phyloP scores from a whole-genome alignment of 1,140 invertebrate genomes.

The Pseudomyrmex dendroicus region DNA sequence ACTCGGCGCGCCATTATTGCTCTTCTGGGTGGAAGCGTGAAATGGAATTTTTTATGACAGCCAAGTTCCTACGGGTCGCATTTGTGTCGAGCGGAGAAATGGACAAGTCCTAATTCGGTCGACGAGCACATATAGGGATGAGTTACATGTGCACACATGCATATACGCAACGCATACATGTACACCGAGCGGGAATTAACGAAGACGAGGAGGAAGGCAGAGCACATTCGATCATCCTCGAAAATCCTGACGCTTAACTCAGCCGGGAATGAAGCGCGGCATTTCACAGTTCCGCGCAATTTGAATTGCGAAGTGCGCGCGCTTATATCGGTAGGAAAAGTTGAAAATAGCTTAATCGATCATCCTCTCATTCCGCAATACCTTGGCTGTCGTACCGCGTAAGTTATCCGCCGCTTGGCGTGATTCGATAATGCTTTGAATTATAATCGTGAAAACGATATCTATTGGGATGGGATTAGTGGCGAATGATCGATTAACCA shows the following conservation, averaged over 20 bases:
- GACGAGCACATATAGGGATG: background rate
- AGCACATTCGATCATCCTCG: conserved; percentile 38
- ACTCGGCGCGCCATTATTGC: conserved; percentile 47
- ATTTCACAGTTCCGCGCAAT: conserved; percentile 27
- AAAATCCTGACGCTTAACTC: conserved; percentile 29
- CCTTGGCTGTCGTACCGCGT: conserved; percentile 38
- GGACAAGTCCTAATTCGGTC: conserved; percentile 37
- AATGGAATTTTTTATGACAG: conserved; percentile 68
- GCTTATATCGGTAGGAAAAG: conserved; percentile 29
- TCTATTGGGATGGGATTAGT: conserved; percentile 40
- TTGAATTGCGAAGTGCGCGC: conserved; percentile 47
- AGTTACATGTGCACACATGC: background rate
- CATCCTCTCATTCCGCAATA: conserved; percentile 52
- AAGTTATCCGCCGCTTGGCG: conserved; percentile 41
- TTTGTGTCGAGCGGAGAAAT: conserved; percentile 23
- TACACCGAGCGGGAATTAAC: conserved; percentile 14
- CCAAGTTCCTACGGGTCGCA: conserved; percentile 27
- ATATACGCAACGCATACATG: no score
- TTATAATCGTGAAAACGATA: conserved; percentile 48
- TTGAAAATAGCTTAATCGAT: conserved; percentile 59
- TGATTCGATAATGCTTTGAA: conserved; percentile 48
- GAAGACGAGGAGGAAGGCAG: conserved; percentile 8
- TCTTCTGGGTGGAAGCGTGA: conserved; percentile 20
- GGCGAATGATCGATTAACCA: conserved; percentile 39
- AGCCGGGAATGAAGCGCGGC: conserved; percentile 18